Base-by-base conservation (phyloP, 1,140 invertebrate species). In the Phthorimaea operculella region DNA sequence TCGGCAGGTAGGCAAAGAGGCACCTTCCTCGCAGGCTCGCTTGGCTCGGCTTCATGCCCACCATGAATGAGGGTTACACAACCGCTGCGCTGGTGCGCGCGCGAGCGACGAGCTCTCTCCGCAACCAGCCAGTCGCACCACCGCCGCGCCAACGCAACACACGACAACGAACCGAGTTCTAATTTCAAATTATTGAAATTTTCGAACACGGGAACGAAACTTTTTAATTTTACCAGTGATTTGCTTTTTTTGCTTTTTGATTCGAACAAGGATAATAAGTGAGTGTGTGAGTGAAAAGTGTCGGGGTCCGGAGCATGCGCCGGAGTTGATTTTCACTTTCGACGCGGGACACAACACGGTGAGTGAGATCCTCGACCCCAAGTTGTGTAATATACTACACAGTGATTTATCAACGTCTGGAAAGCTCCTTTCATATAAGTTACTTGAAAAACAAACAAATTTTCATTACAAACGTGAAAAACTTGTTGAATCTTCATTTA, bases 291-390 rank as follows among this genome's bases (percentile, higher is more conserved):
- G 47, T 60, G 60, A 63, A 73, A 65, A 70, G 64, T 69, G 67
- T 67, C 61, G 15, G 53, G 16, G 18, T 55, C 58, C 64, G 65
- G 61, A 67, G 71, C 54, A 66, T 70, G 73, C 70, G 72, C 72
- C 60, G 61, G 68, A 62, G 65, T 63, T 67, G 66, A 66, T 63
- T 74, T 76, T 77, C 74, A 76, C 74, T 79, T 77, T 77, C 76
- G 72, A 75, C 59, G 59, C 59, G 66, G 70, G 70, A 73, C 76
- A 69, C 60, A 64, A 51, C 56, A 66, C 36, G 36, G 36, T 39
- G 36, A 39, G 36, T 39, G 36, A 39, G 36, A 39, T 39, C 36
- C 36, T n/a, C 36, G 36, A 9, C 36, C 8, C n/a, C 36, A 6
- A 28, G 21, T 39, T 39, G 36, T 39, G 36, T 39, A 39, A 39